Base-by-base conservation (phyloP, 2,113 vertebrate species). In the Epinephelus cyanopodus region DNA sequence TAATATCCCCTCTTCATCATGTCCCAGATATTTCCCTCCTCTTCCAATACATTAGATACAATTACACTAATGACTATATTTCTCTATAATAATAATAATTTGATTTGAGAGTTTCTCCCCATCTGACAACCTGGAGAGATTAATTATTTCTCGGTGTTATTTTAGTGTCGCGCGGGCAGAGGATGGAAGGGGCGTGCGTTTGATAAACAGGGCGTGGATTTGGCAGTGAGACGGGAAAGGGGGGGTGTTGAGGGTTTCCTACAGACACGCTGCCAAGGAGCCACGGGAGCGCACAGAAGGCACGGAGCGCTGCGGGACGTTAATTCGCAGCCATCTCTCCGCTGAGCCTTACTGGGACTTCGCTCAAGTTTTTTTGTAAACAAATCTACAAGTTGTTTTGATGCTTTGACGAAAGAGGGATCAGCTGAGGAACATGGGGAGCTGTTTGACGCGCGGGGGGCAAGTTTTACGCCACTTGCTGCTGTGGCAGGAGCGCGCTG, bases 121-220 rank as follows among this genome's bases (percentile, higher is more conserved):
- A 25, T 74, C 47, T 10, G 27, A 57, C 50, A 33, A 2, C 33
- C 66, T 37, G 69, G 45, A 42, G 75, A 48, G 63, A 25, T 66
- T 75, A 61, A 81, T 90, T 60, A 66, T 77, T 82, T 50, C 27
- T 74, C 63, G 6, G 21, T 77, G 69, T 77, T 73, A 23, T 87
- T 75, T 74, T 8, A 82, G 78, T 21, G 87, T 82, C 58, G 52
- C 71, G 18, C 71, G 65, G 71, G 69, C 62, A 19, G 84, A 53
- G 57, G 75, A 56, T 66, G 65, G 70, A 79, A 23, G 81, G 90
- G 93, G 94, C 62, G 93, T 84, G 89, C 53, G 81, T 74, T 74
- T 74, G 64, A 60, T 52, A 39, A 83, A 67, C 80, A 80, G 93
- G 95, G 96, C 95, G 94, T 94, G 94, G 92, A 87, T 87, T 66